Evolutionary conservation across 2,797 vertebrate species (phyloP).

Genomic region (Microchirus variegatus): DNA sequence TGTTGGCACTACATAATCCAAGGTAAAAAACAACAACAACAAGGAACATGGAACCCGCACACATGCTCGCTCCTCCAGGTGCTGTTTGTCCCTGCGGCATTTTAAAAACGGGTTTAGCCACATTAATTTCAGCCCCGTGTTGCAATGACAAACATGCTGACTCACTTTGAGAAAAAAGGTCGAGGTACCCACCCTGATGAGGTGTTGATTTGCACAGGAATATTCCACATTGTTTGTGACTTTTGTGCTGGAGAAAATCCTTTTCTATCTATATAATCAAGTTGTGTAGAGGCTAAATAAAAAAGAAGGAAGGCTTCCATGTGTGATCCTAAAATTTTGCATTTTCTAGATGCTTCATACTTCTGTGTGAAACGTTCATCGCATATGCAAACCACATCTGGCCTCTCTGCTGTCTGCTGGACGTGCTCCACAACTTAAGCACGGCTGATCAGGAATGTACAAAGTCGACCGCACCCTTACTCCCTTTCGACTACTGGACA

Average conservation of each 20-base stretch:
- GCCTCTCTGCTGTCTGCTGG: slow-evolving; percentile 60
- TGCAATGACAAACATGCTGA: slow-evolving; percentile 43
- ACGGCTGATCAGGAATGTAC: slow-evolving; percentile 77
- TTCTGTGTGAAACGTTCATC: slow-evolving; percentile 30
- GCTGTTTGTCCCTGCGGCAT: slow-evolving; percentile 18
- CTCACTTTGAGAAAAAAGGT: neutral
- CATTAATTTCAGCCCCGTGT: slow-evolving; percentile 34
- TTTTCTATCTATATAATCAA: neutral
- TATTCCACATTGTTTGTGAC: neutral
- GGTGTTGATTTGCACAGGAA: neutral
- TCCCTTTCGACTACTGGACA: slow-evolving; percentile 62
- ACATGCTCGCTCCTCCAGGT: neutral
- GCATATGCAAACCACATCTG: slow-evolving; percentile 63
- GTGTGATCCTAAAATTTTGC: slow-evolving; percentile 9
- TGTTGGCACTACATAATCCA: slow-evolving; percentile 20
- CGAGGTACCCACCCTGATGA: neutral
- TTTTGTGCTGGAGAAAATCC: neutral
- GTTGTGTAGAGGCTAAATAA: too few relatives aligned
- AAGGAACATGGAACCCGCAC: neutral
- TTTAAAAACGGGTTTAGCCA: slow-evolving; percentile 56
- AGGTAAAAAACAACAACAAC: neutral
- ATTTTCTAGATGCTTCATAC: slow-evolving; percentile 19
- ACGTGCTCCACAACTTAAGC: slow-evolving; percentile 60
- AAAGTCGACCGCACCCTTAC: slow-evolving; percentile 66
- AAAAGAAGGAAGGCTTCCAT: too few relatives aligned